A percentile compares a stretch with the other conserved stretches of the same genome.
Evolutionary conservation across 2,113 vertebrate species (phyloP).

Genomic region (Turnix velox): DNA sequence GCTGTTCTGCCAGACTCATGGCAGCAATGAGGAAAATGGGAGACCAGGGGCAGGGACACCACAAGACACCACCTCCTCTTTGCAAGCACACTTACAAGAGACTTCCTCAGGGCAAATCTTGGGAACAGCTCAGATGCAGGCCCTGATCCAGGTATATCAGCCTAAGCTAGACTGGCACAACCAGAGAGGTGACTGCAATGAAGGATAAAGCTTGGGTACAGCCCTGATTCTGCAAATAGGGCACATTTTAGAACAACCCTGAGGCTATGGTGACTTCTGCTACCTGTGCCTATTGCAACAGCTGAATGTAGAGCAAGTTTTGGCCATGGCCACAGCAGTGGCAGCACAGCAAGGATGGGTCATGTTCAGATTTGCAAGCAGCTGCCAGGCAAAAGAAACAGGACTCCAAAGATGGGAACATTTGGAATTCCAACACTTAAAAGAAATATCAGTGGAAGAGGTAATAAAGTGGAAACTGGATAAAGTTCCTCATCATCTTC

Average conservation of each 20-base stretch:
- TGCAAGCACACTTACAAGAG: background rate
- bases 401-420: background rate
- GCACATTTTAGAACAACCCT: background rate
- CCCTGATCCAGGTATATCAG: background rate
- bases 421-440: background rate
- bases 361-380: background rate
- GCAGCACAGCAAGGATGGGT: background rate
- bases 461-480: background rate
- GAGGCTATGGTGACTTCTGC: background rate
- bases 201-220: background rate
- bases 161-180: background rate
- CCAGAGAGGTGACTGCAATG: background rate
- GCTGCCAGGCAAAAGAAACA: background rate
- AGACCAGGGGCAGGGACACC: background rate
- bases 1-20: background rate
- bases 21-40: background rate
- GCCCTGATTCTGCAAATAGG: background rate
- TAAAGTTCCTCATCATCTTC: background rate
- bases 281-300: background rate
- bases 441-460: background rate
- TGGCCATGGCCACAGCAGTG: background rate
- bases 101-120: background rate
- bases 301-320: background rate
- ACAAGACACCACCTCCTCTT: background rate
- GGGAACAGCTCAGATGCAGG: background rate